Evolutionary conservation across 2,888 invertebrate species (phyloP).

Genomic region (Morpho deidamia): DNA sequence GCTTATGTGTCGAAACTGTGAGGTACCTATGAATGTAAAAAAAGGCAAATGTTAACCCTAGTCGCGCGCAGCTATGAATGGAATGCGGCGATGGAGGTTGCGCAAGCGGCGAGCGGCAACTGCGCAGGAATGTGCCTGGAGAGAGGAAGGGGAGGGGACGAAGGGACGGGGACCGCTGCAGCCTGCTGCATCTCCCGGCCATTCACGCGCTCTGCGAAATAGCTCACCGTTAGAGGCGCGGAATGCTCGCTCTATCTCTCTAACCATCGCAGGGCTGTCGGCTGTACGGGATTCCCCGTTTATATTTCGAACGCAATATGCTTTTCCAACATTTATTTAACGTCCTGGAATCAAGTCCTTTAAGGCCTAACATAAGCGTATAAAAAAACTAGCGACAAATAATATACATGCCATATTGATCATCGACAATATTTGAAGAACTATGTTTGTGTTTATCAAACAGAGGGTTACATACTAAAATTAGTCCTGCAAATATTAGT

Average conservation of each 20-base stretch:
- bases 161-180: slow-evolving; percentile 36
- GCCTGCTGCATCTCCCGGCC: slow-evolving; percentile 69
- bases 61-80: slow-evolving; percentile 66
- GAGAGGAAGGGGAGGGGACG: slow-evolving; percentile 28
- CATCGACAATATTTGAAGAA: too few species aligned
- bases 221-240: slow-evolving; percentile 72
- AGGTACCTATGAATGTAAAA: background rate
- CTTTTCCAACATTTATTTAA: too few species aligned
- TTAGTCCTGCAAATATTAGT: too few species aligned
- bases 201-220: slow-evolving; percentile 73
- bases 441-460: too few species aligned
- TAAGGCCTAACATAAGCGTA: too few species aligned
- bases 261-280: slow-evolving; percentile 33
- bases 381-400: too few species aligned
- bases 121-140: slow-evolving; percentile 31
- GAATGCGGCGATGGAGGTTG: slow-evolving; percentile 72
- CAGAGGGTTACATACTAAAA: too few species aligned
- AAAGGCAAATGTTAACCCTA: slow-evolving; percentile 25
- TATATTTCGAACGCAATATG: too few species aligned
- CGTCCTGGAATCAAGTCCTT: too few species aligned
- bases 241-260: slow-evolving; percentile 71
- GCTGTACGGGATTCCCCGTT: slow-evolving; percentile 4
- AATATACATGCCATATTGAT: too few species aligned
- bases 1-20: too few species aligned
- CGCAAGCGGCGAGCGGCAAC: slow-evolving; percentile 64